A percentile compares a stretch with the other conserved stretches of the same genome.
phyloP scores from a whole-genome alignment of 2,888 invertebrate species.

The Lasioglossum morio region DNA sequence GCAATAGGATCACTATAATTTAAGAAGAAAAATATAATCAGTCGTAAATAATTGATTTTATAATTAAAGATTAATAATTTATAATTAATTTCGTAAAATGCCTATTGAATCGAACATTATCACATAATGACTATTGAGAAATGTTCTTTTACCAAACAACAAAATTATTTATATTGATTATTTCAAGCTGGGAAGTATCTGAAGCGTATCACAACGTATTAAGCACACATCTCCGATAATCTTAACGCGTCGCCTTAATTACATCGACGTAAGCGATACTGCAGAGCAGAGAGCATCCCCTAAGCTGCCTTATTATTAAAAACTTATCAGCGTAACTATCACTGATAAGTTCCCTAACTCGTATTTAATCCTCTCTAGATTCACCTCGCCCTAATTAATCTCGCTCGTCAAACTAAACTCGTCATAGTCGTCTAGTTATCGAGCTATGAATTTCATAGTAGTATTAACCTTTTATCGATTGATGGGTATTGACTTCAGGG shows the following conservation, averaged over 20 bases:
- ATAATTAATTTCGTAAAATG: not conserved
- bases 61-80: too few species aligned
- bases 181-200: not conserved
- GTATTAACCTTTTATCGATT: constrained; percentile 22
- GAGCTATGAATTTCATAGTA: not conserved
- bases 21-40: not conserved
- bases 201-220: not conserved
- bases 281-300: constrained; percentile 12
- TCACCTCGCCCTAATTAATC: not conserved
- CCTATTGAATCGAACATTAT: not conserved
- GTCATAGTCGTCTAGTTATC: not conserved
- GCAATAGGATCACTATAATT: not conserved
- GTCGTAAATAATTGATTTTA: too few species aligned
- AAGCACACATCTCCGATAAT: not conserved
- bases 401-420: not conserved
- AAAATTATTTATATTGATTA: not conserved
- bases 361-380: constrained; percentile 31
- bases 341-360: constrained; percentile 16
- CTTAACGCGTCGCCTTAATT: constrained; percentile 18
- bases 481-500: not conserved
- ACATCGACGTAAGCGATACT: constrained; percentile 6
- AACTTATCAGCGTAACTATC: constrained; percentile 6
- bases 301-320: constrained; percentile 48
- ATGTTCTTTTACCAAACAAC: not conserved
- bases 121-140: not conserved